phyloP scores from a whole-genome alignment of 2,888 invertebrate genomes.

The Mechanitis mazaeus region DNA sequence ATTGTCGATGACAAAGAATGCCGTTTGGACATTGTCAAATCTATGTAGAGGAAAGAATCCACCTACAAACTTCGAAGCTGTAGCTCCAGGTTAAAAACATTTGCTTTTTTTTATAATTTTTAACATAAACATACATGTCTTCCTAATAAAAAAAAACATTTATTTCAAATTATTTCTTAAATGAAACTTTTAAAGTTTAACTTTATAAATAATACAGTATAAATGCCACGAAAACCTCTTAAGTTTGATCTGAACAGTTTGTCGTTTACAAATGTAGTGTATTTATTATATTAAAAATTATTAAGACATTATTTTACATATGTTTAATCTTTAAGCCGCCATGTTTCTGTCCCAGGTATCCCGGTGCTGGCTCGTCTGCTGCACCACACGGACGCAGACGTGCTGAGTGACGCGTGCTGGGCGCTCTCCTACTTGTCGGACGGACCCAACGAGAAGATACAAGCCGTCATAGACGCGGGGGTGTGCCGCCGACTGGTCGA shows the following conservation, averaged over 20 bases:
- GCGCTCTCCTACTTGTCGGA: constrained; percentile 97
- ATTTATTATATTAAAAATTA: too few relatives aligned
- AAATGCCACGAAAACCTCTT: too few relatives aligned
- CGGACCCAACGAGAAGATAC: constrained; percentile 98
- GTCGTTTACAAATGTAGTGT: too few relatives aligned
- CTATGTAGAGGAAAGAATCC: constrained; percentile 98
- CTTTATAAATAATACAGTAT: too few relatives aligned
- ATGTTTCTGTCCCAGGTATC: constrained; percentile 76
- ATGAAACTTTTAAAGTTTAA: too few relatives aligned
- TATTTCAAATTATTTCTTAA: too few relatives aligned
- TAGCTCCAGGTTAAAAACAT: constrained; percentile 69
- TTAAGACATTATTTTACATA: too few relatives aligned
- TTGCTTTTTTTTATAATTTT: background rate
- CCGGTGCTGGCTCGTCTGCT: constrained; percentile 92
- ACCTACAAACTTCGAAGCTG: constrained; percentile 91
- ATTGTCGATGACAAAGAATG: constrained; percentile 94
- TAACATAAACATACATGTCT: too few relatives aligned
- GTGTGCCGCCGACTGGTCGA: constrained; percentile 88
- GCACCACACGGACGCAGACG: constrained; percentile 91
- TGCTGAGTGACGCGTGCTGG: constrained; percentile 97
- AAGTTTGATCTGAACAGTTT: too few relatives aligned
- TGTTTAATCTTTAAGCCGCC: too few relatives aligned
- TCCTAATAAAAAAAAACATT: too few relatives aligned
- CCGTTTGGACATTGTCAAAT: constrained; percentile 99
- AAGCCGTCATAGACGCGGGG: constrained; percentile 96